A percentile compares a stretch with the other conserved stretches of the same genome.
phyloP scores from a whole-genome alignment of 1,140 invertebrate species.

The Wiebesia pumilae region DNA sequence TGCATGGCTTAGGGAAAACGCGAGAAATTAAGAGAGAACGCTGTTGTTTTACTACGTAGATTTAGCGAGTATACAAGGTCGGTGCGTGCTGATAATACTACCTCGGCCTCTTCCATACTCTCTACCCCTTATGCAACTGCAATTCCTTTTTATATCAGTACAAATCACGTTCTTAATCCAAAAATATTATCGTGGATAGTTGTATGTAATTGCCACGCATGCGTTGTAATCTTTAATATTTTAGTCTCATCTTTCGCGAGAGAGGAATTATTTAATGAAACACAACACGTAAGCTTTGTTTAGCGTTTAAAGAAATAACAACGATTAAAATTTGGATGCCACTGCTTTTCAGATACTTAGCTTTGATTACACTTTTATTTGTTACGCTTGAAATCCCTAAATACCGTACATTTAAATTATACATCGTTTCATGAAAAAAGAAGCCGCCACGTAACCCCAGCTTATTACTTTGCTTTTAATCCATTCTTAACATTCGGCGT shows the following conservation, averaged over 20 bases:
- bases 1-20: neutral
- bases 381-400: too few species aligned
- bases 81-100: slow-evolving; percentile 73
- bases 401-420: too few species aligned
- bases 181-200: neutral
- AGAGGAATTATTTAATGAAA: neutral
- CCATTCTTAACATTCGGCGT: too few species aligned
- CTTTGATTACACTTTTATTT: too few species aligned
- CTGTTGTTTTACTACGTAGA: slow-evolving; percentile 64
- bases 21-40: slow-evolving; percentile 16
- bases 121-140: neutral
- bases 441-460: too few species aligned
- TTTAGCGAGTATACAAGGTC: slow-evolving; percentile 73
- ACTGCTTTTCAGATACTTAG: too few species aligned
- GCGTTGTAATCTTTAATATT: neutral
- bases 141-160: neutral
- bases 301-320: too few species aligned
- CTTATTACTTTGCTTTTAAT: too few species aligned
- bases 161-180: slow-evolving; percentile 8
- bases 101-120: slow-evolving; percentile 56
- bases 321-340: too few species aligned
- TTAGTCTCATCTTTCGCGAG: neutral
- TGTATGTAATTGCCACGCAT: neutral
- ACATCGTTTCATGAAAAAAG: too few species aligned
- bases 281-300: too few species aligned